Conservation (phyloP, 1,140 invertebrate species). For the Cotesia glomerata region DNA sequence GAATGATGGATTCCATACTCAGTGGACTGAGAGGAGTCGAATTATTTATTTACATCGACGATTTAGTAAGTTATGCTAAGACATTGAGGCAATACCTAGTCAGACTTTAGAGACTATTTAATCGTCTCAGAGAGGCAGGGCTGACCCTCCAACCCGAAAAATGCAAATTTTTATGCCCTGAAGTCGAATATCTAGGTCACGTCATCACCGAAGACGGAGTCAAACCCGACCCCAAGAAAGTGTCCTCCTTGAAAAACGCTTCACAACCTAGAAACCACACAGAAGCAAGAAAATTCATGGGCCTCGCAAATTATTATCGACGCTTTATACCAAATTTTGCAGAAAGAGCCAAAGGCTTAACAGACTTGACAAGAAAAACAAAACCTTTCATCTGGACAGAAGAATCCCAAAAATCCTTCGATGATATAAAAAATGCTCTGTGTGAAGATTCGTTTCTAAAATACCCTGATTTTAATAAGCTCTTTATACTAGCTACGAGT, state of each 20-base stretch:
- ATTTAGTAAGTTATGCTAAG: slow-evolving; percentile 16
- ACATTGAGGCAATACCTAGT: too few species aligned
- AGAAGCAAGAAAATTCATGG: slow-evolving; percentile 1
- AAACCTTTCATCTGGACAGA: too few species aligned
- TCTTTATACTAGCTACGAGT: too few species aligned
- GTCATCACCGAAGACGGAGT: neutral
- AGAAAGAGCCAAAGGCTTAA: neutral
- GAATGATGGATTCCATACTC: slow-evolving; percentile 19
- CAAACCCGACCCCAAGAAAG: neutral
- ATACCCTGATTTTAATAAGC: too few species aligned
- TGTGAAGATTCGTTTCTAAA: too few species aligned
- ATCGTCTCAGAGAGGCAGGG: neutral
- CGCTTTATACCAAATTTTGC: neutral
- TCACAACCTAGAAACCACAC: neutral
- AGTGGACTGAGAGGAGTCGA: neutral
- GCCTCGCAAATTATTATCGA: neutral
- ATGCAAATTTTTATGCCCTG: slow-evolving; percentile 17
- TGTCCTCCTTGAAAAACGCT: neutral
- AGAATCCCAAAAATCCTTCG: too few species aligned
- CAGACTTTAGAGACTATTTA: neutral
- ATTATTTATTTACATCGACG: slow-evolving; percentile 40
- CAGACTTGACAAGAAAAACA: neutral
- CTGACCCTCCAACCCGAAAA: slow-evolving; percentile 17
- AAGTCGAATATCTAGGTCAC: slow-evolving; percentile 46
- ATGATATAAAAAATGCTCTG: too few species aligned